Evolutionary conservation across 2,888 invertebrate species (phyloP), one percentile per base, ranked within the genome.

Genomic region (Meliscaeva auricollis): DNA sequence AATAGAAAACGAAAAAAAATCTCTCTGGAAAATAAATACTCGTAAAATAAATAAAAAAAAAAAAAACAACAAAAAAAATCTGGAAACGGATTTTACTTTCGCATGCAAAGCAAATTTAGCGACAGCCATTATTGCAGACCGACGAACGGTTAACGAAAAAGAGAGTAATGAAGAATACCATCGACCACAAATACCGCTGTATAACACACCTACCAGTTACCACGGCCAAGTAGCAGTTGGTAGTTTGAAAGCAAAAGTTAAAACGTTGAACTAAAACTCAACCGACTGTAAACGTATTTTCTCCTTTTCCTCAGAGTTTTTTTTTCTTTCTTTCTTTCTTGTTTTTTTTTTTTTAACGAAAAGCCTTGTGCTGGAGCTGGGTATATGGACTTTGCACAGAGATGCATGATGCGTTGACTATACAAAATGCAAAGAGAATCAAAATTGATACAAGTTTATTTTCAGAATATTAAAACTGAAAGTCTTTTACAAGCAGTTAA

Each of bases 171-270:
- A 56, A 73, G 73, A 78, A 83, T 78, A 78, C 73, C 62, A 60
- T 77, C 73, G 54, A 69, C 82, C 72, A 77, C 81, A 76, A 77
- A 46, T 32, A 46, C 26, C 11, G 6, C 46, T 38, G 20, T 60
- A 22, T n/a, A 56, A 32, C 32, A 35, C 62, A 54, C 30, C 52
- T 35, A 38, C 58, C 64, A 44, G 62, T 54, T 74, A 73, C 68
- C 54, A 26, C 35, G 22, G 15, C 44, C 20, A 52, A 52, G 44
- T n/a, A 77, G 62, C 44, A 20, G 64, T 62, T 64, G 68, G 17
- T 74, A 70, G 68, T 35, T 74, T 84, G 74, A 84, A 84, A 84
- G 79, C 83, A 84, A 84, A 84, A 84, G 83, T 84, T 78, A 84
- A 83, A 79, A 38, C 83, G 74, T 79, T 79, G 74, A 84, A 79